Evolutionary conservation across 1,140 invertebrate species (phyloP).

Genomic region (Platorchestia sp.): DNA sequence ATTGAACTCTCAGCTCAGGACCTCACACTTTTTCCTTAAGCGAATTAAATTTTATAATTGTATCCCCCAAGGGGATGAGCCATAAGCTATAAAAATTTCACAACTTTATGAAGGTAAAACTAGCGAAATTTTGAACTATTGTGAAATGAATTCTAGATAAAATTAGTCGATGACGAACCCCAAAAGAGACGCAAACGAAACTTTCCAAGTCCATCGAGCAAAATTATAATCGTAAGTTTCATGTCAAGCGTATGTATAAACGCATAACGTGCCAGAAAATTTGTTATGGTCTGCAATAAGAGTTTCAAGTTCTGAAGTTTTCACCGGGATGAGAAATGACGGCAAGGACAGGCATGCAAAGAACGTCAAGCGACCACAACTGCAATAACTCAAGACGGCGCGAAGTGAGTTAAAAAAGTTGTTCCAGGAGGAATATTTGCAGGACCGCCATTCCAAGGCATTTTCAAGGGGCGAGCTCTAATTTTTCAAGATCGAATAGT

Average conservation of each 20-base stretch:
- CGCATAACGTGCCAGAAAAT: background rate
- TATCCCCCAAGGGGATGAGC: too few relatives aligned
- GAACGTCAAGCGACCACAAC: background rate
- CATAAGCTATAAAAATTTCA: background rate
- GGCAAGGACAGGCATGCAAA: background rate
- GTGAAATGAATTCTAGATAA: background rate
- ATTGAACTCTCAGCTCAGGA: too few relatives aligned
- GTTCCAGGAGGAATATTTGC: background rate
- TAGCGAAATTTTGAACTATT: background rate
- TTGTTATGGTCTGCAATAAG: background rate
- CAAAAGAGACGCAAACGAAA: background rate
- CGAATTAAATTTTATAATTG: too few relatives aligned
- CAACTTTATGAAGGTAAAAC: background rate
- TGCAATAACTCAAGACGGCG: conserved; percentile 12
- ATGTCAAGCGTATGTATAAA: background rate
- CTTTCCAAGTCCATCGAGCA: background rate
- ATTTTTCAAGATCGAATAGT: conserved; percentile 24
- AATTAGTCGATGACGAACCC: too few relatives aligned
- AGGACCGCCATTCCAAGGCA: background rate
- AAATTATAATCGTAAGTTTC: background rate
- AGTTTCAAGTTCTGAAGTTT: background rate
- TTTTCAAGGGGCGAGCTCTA: background rate
- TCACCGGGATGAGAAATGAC: background rate
- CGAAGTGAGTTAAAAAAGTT: background rate
- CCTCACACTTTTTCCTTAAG: too few relatives aligned